phyloP scores from a whole-genome alignment of 2,888 invertebrate species.

The Nephrotoma appendiculata region DNA sequence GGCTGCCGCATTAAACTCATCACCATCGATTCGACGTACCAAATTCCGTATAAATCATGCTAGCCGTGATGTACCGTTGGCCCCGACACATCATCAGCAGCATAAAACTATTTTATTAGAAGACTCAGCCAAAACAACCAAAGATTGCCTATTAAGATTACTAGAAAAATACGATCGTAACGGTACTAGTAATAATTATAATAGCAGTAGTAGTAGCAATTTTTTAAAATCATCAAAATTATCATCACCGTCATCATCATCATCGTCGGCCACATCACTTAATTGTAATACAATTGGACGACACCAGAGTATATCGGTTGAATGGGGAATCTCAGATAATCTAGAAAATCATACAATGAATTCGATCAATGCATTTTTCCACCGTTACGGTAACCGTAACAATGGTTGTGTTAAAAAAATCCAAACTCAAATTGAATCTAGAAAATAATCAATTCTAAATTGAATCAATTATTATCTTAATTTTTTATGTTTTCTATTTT shows the following conservation, averaged over 20 bases:
- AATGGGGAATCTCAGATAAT: conserved; percentile 58
- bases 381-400: conserved; percentile 34
- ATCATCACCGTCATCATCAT: background rate
- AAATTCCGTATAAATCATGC: conserved; percentile 51
- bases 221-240: background rate
- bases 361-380: conserved; percentile 67
- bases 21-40: conserved; percentile 32
- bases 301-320: conserved; percentile 61
- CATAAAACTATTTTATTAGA: conserved; percentile 37
- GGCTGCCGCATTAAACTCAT: conserved; percentile 2
- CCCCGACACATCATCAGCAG: conserved; percentile 36
- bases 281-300: conserved; percentile 34
- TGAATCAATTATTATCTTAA: background rate
- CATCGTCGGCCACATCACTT: conserved; percentile 12
- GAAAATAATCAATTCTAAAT: background rate
- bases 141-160: conserved; percentile 59
- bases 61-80: conserved; percentile 58
- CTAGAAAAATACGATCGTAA: conserved; percentile 58
- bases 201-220: conserved; percentile 30
- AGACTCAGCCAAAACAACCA: conserved; percentile 51
- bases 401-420: background rate
- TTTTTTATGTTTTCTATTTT: background rate
- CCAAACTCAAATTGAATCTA: background rate
- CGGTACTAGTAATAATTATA: conserved; percentile 26
- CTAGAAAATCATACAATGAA: conserved; percentile 66